Conservation (phyloP, 2,797 vertebrate genomes). For the Clarias platycephalus region DNA sequence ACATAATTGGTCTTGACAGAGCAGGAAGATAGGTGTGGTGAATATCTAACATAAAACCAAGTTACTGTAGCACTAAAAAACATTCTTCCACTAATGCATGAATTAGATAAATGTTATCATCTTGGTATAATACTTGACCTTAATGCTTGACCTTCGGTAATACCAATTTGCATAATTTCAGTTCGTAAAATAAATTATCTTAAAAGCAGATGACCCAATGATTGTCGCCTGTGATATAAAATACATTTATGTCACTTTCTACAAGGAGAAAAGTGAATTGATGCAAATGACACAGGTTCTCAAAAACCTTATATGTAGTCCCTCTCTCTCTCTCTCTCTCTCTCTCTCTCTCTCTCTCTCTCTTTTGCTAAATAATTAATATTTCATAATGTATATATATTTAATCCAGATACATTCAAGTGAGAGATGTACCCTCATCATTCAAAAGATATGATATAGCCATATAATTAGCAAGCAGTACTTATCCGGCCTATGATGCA, state of each 20-base stretch:
- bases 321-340: too few species aligned
- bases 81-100: background rate
- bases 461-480: too few species aligned
- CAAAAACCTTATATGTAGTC: too few species aligned
- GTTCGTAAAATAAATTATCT: background rate
- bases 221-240: background rate
- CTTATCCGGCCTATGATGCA: too few species aligned
- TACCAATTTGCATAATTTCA: background rate
- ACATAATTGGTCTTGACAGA: background rate
- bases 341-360: too few species aligned
- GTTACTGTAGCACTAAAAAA: background rate
- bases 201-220: background rate
- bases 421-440: too few species aligned
- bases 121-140: background rate
- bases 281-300: background rate
- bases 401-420: too few species aligned
- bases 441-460: too few species aligned
- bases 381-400: too few species aligned
- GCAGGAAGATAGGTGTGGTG: background rate
- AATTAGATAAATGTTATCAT: background rate
- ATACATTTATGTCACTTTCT: background rate
- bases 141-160: background rate
- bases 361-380: too few species aligned
- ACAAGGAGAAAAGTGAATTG: background rate
- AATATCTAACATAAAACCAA: background rate